These are phyloP conservation scores for Venusia cambrica DNA, from an alignment of 2,888 invertebrate species.

Conservation along the genomic window DNA sequence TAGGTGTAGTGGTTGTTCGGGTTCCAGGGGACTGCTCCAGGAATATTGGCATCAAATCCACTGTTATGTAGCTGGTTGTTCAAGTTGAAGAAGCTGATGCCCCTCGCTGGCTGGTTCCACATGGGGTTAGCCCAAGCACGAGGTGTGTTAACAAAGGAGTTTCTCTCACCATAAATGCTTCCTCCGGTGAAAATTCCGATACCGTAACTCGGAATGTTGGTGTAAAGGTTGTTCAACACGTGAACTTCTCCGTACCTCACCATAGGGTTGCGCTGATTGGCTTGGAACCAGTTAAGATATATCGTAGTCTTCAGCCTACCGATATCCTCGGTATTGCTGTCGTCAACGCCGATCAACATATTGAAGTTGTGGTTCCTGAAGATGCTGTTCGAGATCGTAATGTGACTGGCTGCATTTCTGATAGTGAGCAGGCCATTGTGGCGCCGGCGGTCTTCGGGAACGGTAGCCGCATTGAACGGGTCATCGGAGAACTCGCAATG, in stretches of 20 bases:
- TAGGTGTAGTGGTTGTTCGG: constrained; percentile 13
- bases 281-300: constrained; percentile 21
- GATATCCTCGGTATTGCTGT: constrained; percentile 4
- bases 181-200: constrained; percentile 13
- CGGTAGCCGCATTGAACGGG: constrained; percentile 12
- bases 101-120: constrained; percentile 1
- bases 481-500: constrained; percentile 20
- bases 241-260: constrained; percentile 19
- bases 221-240: constrained; percentile 19
- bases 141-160: constrained; percentile 7
- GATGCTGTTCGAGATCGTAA: constrained; percentile 17
- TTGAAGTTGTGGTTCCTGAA: constrained; percentile 21
- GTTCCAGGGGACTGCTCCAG: constrained; percentile 1
- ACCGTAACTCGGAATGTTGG: constrained; percentile 12
- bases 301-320: constrained; percentile 13
- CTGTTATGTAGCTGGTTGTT: constrained; percentile 15
- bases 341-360: constrained; percentile 15
- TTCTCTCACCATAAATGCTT: constrained; percentile 11
- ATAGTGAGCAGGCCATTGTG: constrained; percentile 15
- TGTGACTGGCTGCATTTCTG: neutral
- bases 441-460: constrained; percentile 7
- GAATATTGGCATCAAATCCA: neutral
- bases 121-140: constrained; percentile 18
- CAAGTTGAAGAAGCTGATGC: constrained; percentile 1
- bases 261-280: constrained; percentile 16